phyloP scores from a whole-genome alignment of 2,888 invertebrate species.

The Zonitis immaculata region DNA sequence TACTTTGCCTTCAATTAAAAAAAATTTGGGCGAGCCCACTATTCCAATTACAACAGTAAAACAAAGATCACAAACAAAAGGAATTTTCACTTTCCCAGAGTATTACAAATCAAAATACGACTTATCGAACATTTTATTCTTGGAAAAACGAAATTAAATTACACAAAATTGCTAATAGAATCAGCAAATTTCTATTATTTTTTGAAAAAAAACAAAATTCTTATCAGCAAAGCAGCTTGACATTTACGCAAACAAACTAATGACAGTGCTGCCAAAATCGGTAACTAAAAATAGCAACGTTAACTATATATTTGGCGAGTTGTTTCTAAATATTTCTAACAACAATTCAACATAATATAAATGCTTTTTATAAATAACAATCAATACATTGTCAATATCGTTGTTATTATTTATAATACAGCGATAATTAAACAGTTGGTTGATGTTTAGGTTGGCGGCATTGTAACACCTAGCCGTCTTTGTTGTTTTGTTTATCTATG shows the following conservation, averaged over 20 bases:
- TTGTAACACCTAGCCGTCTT: slow-evolving; percentile 5
- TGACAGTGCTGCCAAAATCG: background rate
- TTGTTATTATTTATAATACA: background rate
- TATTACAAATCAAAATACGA: slow-evolving; percentile 42
- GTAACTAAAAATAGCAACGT: background rate
- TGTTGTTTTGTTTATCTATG: slow-evolving; percentile 9
- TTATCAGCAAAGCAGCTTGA: background rate
- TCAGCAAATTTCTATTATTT: background rate
- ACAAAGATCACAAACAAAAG: slow-evolving; percentile 19
- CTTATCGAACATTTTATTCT: slow-evolving; percentile 35
- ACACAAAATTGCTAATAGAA: background rate
- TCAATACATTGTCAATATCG: background rate
- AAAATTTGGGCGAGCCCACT: slow-evolving; percentile 46
- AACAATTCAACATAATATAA: background rate
- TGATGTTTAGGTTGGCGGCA: slow-evolving; percentile 6
- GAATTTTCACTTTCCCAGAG: slow-evolving; percentile 20
- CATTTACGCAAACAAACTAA: background rate
- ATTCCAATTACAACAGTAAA: slow-evolving; percentile 25
- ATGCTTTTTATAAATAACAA: background rate
- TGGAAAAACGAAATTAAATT: background rate
- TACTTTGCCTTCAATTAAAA: slow-evolving; percentile 21
- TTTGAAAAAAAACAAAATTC: background rate
- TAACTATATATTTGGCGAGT: background rate
- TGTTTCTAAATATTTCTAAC: background rate
- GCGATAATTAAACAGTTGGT: background rate